These are phyloP conservation scores for Hydrotaea cyrtoneurina DNA, from an alignment of 2,888 invertebrate genomes.

Conservation along the genomic window DNA sequence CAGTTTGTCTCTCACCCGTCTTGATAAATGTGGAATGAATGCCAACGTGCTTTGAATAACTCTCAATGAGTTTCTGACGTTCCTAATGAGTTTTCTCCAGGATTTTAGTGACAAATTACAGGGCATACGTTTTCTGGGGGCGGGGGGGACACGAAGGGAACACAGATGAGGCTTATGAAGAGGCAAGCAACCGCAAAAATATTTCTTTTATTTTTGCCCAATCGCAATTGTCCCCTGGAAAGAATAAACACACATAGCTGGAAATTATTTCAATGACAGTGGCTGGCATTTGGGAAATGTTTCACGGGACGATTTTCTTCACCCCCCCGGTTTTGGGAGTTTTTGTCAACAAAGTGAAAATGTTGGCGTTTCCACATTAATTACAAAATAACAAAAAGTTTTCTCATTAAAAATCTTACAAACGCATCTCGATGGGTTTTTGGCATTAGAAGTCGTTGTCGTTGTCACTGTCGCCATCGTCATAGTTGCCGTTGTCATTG, in stretches of 20 bases:
- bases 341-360: conserved; percentile 9
- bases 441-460: not conserved
- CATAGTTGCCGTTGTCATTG: not conserved
- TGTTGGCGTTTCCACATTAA: conserved; percentile 20
- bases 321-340: no score
- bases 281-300: not conserved
- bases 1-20: no score
- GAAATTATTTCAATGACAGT: not conserved
- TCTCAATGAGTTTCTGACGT: not conserved
- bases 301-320: no score
- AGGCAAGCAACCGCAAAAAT: not conserved
- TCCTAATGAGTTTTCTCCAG: conserved; percentile 25
- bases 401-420: conserved; percentile 16
- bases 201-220: not conserved
- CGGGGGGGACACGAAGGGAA: not conserved
- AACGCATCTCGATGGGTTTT: conserved; percentile 4
- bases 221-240: not conserved
- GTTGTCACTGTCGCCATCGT: not conserved
- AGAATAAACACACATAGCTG: no score
- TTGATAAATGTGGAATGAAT: not conserved
- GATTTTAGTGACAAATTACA: conserved; percentile 33
- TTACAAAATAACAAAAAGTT: conserved; percentile 13
- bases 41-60: conserved; percentile 26
- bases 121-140: conserved; percentile 5
- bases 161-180: not conserved